Base-by-base conservation (phyloP, 2,888 invertebrate species). In the Anoplius nigerrimus region DNA sequence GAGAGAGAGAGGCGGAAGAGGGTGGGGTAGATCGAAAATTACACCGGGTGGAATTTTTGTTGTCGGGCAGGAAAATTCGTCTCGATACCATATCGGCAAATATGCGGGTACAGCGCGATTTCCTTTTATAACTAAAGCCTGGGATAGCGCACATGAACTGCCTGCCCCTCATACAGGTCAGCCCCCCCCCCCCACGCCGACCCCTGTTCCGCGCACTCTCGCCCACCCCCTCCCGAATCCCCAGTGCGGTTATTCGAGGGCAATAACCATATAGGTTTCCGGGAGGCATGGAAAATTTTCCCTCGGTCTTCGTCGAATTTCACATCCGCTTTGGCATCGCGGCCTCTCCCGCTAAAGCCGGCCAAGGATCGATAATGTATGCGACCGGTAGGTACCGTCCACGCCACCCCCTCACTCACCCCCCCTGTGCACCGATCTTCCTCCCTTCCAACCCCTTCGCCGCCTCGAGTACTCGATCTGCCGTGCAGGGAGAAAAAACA, bases 291-390 rank as follows among this genome's bases (percentile, higher is more conserved):
- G 60, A 15, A 54, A 66, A 64, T 64, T 69, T 71, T 53, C 43
- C 60, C 64, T 51, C 56, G 61, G 58, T 56, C 65, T 67, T 73
- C 71, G 66, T 67, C 73, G 76, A 81, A 81, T 76, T 81, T 80
- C 66, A 68, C 76, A 72, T 81, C 68, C 73, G 69, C 77, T 80
- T 79, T 79, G 78, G 75, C 79, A 72, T 77, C 66, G 68, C 34
- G 57, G 64, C 56, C 64, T 48, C 53, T 57, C 15, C 62, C 72
- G 72, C 59, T 60, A 69, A 34, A 73, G 68, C 66, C 51, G 69
- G 71, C 71, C 64, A 69, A 66, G 58, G 75, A 63, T 79, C 75
- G 75, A 80, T 80, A 80, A 80, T 77, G 74, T 81, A 81, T 81
- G 79, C 79, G 74, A 74, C 66, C 68, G 42, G 42, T 64, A 42